A percentile compares a stretch with the other conserved stretches of the same genome.
Conservation (phyloP, 2,888 invertebrate species). For the Leptopilina drosophilae region DNA sequence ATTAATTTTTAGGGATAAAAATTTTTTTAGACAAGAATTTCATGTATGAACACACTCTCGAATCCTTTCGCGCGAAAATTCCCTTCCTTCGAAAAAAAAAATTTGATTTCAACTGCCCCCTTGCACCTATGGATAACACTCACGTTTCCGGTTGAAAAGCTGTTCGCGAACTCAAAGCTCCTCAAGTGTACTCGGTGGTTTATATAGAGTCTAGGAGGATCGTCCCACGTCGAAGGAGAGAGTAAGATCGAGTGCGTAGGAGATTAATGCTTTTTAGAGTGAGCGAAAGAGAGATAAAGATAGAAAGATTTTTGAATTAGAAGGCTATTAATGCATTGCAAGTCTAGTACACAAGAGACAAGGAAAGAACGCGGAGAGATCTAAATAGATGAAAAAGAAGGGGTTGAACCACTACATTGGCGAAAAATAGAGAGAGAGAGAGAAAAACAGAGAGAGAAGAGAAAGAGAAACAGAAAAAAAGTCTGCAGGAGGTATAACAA, state of each 20-base stretch:
- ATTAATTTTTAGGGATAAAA: background rate
- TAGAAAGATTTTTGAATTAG: constrained; percentile 30
- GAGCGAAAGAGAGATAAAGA: constrained; percentile 24
- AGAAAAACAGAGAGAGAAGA: background rate
- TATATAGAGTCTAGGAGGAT: constrained; percentile 71
- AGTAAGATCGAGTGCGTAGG: constrained; percentile 46
- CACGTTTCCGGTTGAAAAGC: constrained; percentile 50
- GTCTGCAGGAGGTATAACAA: constrained; percentile 7
- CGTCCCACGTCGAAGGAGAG: constrained; percentile 67
- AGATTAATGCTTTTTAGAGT: constrained; percentile 45
- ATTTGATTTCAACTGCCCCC: constrained; percentile 5
- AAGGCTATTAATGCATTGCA: constrained; percentile 15
- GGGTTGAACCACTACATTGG: constrained; percentile 18
- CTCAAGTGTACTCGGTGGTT: constrained; percentile 65
- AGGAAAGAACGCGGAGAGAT: constrained; percentile 46
- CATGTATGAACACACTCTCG: background rate
- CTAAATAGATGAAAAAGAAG: constrained; percentile 42
- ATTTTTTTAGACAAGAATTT: background rate
- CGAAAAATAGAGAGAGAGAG: constrained; percentile 20
- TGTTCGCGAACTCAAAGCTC: constrained; percentile 58
- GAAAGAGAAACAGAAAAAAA: constrained; percentile 16
- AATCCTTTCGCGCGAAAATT: constrained; percentile 15
- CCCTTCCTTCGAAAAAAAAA: background rate
- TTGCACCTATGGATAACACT: constrained; percentile 41
- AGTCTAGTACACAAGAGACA: constrained; percentile 41